phyloP scores from a whole-genome alignment of 2,113 vertebrate species.

The Xenotilapia flavipinnis region DNA sequence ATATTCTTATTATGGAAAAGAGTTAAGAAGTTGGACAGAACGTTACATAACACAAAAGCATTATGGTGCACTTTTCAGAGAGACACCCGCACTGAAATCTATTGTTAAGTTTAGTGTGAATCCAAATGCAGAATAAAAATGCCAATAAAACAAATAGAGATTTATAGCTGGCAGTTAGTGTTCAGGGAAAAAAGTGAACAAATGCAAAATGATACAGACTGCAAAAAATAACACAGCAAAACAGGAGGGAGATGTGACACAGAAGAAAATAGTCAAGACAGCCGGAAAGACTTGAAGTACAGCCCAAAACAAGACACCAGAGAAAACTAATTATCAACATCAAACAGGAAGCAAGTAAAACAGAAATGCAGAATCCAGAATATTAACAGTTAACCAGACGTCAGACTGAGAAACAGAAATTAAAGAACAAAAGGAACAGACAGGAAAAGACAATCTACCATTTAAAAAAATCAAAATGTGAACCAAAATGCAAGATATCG shows the following conservation, averaged over 20 bases:
- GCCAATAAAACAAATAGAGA: background rate
- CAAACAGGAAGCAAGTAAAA: background rate
- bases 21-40: background rate
- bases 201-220: background rate
- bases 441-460: background rate
- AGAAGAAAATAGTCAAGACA: background rate
- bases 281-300: background rate
- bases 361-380: background rate
- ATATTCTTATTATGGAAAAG: background rate
- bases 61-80: background rate
- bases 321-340: background rate
- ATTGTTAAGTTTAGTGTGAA: background rate
- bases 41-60: background rate
- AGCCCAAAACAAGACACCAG: background rate
- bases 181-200: background rate
- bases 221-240: background rate
- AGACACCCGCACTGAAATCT: background rate
- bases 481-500: background rate
- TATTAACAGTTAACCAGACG: background rate
- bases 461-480: background rate
- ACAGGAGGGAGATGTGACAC: background rate
- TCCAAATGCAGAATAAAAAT: background rate
- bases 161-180: background rate
- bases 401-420: background rate
- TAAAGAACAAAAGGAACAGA: background rate